phyloP scores from a whole-genome alignment of 2,888 invertebrate genomes.

The Tenodera sinensis region DNA sequence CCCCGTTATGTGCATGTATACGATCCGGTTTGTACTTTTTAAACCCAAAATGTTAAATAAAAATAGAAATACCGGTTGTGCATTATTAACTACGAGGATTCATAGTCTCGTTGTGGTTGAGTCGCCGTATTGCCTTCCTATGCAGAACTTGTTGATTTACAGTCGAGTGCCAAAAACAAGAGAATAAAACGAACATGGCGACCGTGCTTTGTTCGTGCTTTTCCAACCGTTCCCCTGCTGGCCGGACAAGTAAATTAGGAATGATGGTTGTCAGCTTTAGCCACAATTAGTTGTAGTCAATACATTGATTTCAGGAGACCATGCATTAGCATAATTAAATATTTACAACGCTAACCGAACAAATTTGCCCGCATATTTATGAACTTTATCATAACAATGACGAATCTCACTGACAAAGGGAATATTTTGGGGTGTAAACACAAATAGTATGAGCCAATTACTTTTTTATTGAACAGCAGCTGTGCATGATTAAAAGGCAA shows the following conservation, averaged over 20 bases:
- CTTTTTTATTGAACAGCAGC: too few species aligned
- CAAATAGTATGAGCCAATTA: too few species aligned
- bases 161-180: not conserved
- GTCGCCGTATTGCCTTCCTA: not conserved
- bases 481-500: too few species aligned
- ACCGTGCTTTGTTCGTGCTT: not conserved
- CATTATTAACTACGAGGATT: slow-evolving; percentile 2
- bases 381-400: not conserved
- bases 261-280: not conserved
- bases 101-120: not conserved
- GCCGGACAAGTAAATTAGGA: not conserved
- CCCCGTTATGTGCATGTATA: not conserved
- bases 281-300: not conserved
- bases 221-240: not conserved
- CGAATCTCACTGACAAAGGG: too few species aligned
- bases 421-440: too few species aligned
- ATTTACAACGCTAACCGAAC: not conserved
- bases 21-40: not conserved
- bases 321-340: not conserved
- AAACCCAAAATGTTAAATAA: not conserved
- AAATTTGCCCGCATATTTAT: not conserved
- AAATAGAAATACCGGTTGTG: not conserved
- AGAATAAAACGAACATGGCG: not conserved
- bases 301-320: not conserved
- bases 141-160: not conserved